These are phyloP conservation scores for Allochrocebus solatus DNA, from an alignment of 2,797 vertebrate species.

Conservation along the genomic window DNA sequence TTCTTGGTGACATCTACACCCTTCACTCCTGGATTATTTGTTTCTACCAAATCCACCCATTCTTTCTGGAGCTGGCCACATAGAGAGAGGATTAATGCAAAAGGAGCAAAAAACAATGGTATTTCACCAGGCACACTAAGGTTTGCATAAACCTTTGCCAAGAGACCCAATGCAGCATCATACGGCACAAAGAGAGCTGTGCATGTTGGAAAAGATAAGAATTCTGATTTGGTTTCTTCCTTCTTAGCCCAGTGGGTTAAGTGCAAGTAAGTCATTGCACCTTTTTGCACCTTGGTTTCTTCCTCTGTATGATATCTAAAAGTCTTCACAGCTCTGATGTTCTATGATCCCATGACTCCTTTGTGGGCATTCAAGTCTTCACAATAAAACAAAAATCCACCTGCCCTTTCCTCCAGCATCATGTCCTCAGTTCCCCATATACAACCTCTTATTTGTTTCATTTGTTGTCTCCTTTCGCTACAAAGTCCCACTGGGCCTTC, in stretches of 20 bases:
- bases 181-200: fast-evolving
- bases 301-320: not conserved
- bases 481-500: not conserved
- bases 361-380: not conserved
- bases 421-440: fast-evolving
- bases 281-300: not conserved
- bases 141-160: not conserved
- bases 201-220: too few species aligned
- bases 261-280: not conserved
- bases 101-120: not conserved
- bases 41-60: not conserved
- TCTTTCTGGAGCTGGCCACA: not conserved
- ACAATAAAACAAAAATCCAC: not conserved
- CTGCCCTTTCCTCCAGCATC: not conserved
- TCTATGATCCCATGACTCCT: not conserved
- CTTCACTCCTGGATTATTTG: not conserved
- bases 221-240: not conserved
- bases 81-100: fast-evolving
- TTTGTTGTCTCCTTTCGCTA: not conserved
- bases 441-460: not conserved
- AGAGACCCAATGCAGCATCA: not conserved
- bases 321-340: not conserved
- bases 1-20: not conserved
- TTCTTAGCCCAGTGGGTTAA: not conserved
- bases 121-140: not conserved